Conservation (phyloP, 1,140 invertebrate species). For the Papilio machaon region DNA sequence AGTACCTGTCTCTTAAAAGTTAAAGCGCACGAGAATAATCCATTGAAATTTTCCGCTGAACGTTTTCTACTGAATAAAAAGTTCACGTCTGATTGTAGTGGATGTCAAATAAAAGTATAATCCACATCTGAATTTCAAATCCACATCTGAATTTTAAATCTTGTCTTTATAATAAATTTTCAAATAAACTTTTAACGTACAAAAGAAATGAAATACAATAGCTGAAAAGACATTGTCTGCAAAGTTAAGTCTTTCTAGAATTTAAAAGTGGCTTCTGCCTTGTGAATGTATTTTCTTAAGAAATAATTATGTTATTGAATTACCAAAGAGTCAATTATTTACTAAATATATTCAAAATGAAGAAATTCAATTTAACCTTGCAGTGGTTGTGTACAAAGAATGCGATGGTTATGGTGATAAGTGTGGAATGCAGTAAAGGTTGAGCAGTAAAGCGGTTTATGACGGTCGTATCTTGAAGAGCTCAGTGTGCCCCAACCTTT, state of each 20-base stretch:
- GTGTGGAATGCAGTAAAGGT: constrained; percentile 11
- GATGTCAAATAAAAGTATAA: background rate
- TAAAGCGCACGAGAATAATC: too few relatives aligned
- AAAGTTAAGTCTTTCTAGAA: background rate
- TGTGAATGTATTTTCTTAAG: background rate
- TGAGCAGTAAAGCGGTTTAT: background rate
- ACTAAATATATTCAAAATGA: background rate
- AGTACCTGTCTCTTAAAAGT: too few relatives aligned
- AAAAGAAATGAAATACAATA: background rate
- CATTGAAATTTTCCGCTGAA: background rate
- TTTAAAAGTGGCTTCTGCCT: background rate
- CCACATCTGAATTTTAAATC: background rate
- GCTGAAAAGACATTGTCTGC: background rate
- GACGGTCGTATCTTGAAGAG: constrained; percentile 13
- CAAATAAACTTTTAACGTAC: background rate
- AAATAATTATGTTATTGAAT: background rate
- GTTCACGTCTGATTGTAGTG: background rate
- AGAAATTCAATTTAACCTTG: background rate
- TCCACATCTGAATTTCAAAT: too few relatives aligned
- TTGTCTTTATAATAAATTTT: background rate
- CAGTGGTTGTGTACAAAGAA: background rate
- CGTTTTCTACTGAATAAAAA: background rate
- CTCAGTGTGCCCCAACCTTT: background rate
- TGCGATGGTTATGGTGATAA: background rate
- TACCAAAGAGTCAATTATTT: background rate